Conservation (phyloP, 2,888 invertebrate species). For the Spatulosminthurus flaviceps region DNA sequence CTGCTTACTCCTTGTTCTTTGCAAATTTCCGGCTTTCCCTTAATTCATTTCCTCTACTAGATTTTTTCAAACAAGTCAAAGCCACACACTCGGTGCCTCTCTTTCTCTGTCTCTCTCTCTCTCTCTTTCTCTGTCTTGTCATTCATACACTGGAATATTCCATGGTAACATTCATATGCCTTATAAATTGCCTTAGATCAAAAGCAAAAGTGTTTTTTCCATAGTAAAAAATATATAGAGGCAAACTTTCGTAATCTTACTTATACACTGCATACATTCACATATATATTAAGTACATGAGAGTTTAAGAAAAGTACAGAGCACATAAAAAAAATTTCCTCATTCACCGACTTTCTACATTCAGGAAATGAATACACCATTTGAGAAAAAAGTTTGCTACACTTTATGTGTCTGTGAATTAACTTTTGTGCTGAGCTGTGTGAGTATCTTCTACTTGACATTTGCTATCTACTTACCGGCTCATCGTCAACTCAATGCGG, state of each 20-base stretch:
- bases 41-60: not conserved
- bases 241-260: no score
- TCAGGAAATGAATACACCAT: conserved; percentile 79
- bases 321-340: no score
- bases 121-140: no score
- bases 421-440: conserved; percentile 88
- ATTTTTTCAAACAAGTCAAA: not conserved
- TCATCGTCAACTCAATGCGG: conserved; percentile 83
- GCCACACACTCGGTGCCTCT: not conserved
- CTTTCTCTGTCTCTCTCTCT: no score
- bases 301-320: no score
- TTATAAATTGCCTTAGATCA: no score
- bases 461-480: conserved; percentile 93
- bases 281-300: no score
- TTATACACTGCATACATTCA: no score
- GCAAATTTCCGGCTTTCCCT: conserved; percentile 14
- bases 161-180: no score
- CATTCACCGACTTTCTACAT: not conserved
- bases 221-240: no score
- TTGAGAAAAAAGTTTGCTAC: conserved; percentile 87
- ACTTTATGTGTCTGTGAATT: conserved; percentile 92
- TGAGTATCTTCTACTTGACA: conserved; percentile 87
- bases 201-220: no score
- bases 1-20: conserved; percentile 14
- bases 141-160: no score